Conservation (phyloP, 2,888 invertebrate species). For the Rotaria sp. region DNA sequence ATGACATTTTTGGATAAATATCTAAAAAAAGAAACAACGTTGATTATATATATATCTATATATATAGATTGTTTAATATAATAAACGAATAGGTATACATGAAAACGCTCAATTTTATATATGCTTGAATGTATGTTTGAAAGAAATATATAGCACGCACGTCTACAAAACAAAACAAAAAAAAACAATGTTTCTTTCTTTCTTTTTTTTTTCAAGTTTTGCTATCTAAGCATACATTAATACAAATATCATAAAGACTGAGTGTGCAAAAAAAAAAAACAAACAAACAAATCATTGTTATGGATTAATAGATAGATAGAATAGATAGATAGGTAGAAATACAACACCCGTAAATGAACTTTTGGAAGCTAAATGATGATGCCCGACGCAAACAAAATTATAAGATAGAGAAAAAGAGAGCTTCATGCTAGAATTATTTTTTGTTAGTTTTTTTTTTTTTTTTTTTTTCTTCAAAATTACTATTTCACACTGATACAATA, state of each 20-base stretch:
- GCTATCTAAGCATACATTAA: constrained; percentile 19
- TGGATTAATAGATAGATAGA: neutral
- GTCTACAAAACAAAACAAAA: constrained; percentile 17
- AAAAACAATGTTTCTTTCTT: neutral
- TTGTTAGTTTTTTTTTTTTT: neutral
- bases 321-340: neutral
- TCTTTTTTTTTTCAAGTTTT: neutral
- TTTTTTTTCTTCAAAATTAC: neutral
- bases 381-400: neutral
- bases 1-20: neutral
- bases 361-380: constrained; percentile 17
- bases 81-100: constrained; percentile 15
- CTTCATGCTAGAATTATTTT: constrained; percentile 18
- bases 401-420: neutral
- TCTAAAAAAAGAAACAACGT: neutral
- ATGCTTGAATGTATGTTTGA: constrained; percentile 13
- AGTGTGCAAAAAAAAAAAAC: neutral
- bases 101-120: constrained; percentile 14
- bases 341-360: constrained; percentile 14
- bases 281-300: neutral
- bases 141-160: constrained; percentile 24
- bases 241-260: constrained; percentile 17
- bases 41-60: constrained; percentile 16
- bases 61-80: neutral
- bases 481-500: constrained; percentile 24